These are phyloP conservation scores for Campylomormyrus tamandua DNA, from an alignment of 2,113 vertebrate genomes.

Conservation along the genomic window DNA sequence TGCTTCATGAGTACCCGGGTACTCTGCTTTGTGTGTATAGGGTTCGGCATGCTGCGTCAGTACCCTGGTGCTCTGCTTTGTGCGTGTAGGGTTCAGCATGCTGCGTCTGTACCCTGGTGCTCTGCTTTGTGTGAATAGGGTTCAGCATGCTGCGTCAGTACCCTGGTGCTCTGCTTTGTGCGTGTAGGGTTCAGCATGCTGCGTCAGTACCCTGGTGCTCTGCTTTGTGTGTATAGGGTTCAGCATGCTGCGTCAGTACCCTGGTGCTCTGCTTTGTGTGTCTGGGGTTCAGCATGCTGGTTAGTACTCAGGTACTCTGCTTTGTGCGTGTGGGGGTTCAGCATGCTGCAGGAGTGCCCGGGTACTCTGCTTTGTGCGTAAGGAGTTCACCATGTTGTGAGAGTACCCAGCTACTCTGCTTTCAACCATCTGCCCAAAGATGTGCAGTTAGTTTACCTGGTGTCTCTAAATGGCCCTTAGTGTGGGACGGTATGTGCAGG, in stretches of 20 bases:
- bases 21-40: no score
- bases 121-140: no score
- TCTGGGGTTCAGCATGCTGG: neutral
- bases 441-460: neutral
- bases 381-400: neutral
- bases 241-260: no score
- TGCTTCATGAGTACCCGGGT: fast-evolving
- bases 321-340: neutral
- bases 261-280: neutral
- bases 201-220: neutral
- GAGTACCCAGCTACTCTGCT: neutral
- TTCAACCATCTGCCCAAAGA: neutral
- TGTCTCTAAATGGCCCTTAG: neutral
- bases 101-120: fast-evolving
- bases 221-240: neutral
- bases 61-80: no score
- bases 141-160: fast-evolving
- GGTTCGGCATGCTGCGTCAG: no score
- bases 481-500: neutral
- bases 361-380: neutral
- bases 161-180: no score
- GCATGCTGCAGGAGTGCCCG: neutral
- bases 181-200: no score
- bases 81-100: no score
- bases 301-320: neutral